Evolutionary conservation across 2,113 vertebrate species (phyloP).

Genomic region (Pituophis catenifer): DNA sequence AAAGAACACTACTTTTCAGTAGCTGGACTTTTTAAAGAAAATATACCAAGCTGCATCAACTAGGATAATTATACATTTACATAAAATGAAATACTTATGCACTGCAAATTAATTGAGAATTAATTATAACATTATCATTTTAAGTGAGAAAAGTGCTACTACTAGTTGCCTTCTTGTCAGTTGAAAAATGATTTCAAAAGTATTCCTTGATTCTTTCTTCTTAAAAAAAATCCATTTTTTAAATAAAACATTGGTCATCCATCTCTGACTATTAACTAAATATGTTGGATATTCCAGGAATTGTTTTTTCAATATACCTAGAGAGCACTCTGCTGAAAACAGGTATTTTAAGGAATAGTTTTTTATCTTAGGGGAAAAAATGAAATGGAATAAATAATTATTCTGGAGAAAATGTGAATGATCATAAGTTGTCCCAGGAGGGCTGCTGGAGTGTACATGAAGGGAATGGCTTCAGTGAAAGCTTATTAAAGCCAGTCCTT

Average conservation of each 20-base stretch:
- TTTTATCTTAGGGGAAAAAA: not conserved
- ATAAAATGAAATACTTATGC: not conserved
- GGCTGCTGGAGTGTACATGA: not conserved
- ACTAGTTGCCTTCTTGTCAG: not conserved
- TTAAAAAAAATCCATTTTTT: not conserved
- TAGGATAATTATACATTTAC: not conserved
- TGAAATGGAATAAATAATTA: not conserved
- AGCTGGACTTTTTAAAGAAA: not conserved
- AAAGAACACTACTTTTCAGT: not conserved
- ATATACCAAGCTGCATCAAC: not conserved
- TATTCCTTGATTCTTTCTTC: not conserved
- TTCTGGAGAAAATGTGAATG: not conserved
- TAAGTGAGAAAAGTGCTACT: not conserved
- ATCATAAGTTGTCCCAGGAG: not conserved
- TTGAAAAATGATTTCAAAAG: not conserved
- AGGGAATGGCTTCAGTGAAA: not conserved
- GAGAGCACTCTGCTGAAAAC: not conserved
- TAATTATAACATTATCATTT: not conserved
- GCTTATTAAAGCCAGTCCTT: not conserved
- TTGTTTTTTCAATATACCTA: not conserved
- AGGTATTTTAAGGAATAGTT: not conserved
- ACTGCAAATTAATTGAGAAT: not conserved
- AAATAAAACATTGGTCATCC: not conserved
- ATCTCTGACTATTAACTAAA: not conserved
- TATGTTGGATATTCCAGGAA: not conserved